Percentiles rank a stretch among this genome's conserved stretches.
Evolutionary conservation across 2,797 vertebrate species (phyloP).

Genomic region (Zalophus californianus): DNA sequence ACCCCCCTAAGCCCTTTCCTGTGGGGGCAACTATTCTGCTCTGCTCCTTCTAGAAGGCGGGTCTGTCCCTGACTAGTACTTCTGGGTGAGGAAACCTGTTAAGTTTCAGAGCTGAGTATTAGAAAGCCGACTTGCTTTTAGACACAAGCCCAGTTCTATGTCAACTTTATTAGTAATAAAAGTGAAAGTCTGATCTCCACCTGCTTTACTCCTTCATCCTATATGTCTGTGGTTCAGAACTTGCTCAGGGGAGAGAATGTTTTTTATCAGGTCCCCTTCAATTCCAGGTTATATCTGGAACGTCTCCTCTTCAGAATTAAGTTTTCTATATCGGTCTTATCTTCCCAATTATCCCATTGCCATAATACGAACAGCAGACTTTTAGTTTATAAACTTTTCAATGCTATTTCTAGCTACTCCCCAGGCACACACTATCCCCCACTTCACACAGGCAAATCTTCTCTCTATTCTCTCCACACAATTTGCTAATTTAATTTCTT

Average conservation of each 20-base stretch:
- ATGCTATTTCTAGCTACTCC: background rate
- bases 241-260: background rate
- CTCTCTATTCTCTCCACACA: background rate
- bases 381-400: background rate
- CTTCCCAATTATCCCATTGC: background rate
- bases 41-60: background rate
- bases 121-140: background rate
- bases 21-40: background rate
- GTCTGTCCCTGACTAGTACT: background rate
- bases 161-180: background rate
- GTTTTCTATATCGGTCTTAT: background rate
- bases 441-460: background rate
- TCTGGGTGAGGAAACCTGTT: background rate
- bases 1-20: background rate
- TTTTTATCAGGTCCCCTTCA: conserved; percentile 11
- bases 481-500: background rate
- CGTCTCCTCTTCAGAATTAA: conserved; percentile 3
- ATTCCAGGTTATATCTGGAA: background rate
- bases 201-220: background rate
- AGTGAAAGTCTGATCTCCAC: background rate
- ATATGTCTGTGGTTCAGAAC: conserved; percentile 30
- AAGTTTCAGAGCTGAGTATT: background rate
- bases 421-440: background rate
- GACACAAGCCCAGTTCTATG: background rate
- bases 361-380: background rate